phyloP scores from a whole-genome alignment of 1,140 invertebrate genomes.

The Drosophila setifemur region DNA sequence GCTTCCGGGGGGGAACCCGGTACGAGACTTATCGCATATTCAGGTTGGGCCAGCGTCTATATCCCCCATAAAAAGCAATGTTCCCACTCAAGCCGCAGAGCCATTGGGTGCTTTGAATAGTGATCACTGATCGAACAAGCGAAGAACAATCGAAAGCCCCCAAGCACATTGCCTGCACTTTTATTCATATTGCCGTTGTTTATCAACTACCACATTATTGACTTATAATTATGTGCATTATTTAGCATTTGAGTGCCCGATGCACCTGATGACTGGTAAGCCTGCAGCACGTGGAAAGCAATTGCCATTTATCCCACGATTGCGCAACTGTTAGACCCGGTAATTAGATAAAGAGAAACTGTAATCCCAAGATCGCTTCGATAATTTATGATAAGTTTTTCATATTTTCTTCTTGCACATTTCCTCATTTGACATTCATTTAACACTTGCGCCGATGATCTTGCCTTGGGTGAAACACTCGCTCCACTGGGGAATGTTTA shows the following conservation, averaged over 20 bases:
- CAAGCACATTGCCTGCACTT: slow-evolving; percentile 14
- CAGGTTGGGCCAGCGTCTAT: not conserved
- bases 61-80: not conserved
- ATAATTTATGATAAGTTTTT: not conserved
- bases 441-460: slow-evolving; percentile 21
- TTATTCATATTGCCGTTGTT: slow-evolving; percentile 33
- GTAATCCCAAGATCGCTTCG: not conserved
- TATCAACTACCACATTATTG: slow-evolving; percentile 55
- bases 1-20: not conserved
- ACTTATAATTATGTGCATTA: slow-evolving; percentile 73
- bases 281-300: slow-evolving; percentile 15
- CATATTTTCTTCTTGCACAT: not conserved
- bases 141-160: slow-evolving; percentile 27
- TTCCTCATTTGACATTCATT: slow-evolving; percentile 54
- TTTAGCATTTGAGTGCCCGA: slow-evolving; percentile 55
- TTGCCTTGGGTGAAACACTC: not conserved
- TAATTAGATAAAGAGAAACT: slow-evolving; percentile 16
- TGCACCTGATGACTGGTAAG: slow-evolving; percentile 25
- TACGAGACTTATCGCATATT: slow-evolving; percentile 15
- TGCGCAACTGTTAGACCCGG: not conserved
- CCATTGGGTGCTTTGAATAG: not conserved
- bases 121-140: slow-evolving; percentile 10
- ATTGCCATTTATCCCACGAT: slow-evolving; percentile 20
- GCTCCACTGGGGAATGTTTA: slow-evolving; percentile 31
- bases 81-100: slow-evolving; percentile 2